Conservation (phyloP, 2,113 vertebrate genomes). For the Chionodraco myersi region DNA sequence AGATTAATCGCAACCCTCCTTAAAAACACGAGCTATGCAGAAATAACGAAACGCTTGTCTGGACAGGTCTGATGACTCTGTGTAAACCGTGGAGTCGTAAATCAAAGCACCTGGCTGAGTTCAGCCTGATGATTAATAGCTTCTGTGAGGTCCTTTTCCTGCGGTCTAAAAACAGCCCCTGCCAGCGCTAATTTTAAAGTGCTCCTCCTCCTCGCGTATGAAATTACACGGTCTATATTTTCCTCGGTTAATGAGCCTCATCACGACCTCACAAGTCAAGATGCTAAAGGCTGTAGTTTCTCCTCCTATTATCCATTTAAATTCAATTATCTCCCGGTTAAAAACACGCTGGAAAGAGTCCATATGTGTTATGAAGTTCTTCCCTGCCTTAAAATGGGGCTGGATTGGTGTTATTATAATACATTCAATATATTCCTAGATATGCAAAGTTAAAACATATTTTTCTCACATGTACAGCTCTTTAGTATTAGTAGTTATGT, state of each 20-base stretch:
- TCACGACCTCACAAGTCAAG: not conserved
- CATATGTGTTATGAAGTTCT: not conserved
- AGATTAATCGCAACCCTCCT: not conserved
- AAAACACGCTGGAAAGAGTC: conserved; percentile 2
- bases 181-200: conserved; percentile 43
- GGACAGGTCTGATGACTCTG: not conserved
- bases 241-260: not conserved
- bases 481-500: not conserved
- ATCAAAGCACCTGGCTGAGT: conserved; percentile 15
- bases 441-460: not conserved
- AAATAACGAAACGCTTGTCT: not conserved
- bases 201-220: conserved; percentile 22
- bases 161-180: conserved; percentile 30
- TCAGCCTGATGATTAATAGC: not conserved
- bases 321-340: not conserved
- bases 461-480: not conserved
- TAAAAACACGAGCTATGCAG: not conserved
- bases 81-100: not conserved
- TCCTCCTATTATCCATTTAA: conserved; percentile 2
- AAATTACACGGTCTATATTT: conserved; percentile 8
- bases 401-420: not conserved
- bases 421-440: no score
- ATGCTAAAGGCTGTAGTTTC: not conserved
- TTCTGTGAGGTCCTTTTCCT: not conserved
- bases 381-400: not conserved